Evolutionary conservation across 64 coral and sea anemone genomes (phyloP).

Genomic region (Pocillopora verrucosa): DNA sequence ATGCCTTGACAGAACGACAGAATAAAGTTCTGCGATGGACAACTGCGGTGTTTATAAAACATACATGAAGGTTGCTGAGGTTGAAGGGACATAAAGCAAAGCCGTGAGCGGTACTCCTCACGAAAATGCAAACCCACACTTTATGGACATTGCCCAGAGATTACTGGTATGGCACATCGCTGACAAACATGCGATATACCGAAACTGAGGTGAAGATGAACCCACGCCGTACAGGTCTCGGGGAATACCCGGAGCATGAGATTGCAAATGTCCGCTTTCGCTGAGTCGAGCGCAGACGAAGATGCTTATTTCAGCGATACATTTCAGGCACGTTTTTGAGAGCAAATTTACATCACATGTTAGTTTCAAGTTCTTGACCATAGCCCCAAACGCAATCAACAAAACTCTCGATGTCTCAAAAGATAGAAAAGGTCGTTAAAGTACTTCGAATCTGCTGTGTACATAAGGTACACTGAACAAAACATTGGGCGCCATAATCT

Average conservation of each 20-base stretch:
- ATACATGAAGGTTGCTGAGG: constrained; percentile 52
- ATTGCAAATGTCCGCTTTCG: constrained; percentile 23
- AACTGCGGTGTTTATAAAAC: constrained; percentile 83
- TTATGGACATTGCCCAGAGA: constrained; percentile 54
- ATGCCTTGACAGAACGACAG: constrained; percentile 32
- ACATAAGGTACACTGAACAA: constrained; percentile 81
- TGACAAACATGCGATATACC: background rate
- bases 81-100: constrained; percentile 28
- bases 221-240: background rate
- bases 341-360: constrained; percentile 37
- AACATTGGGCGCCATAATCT: constrained; percentile 92
- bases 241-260: constrained; percentile 78
- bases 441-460: constrained; percentile 65
- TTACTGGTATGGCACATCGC: constrained; percentile 10
- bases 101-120: constrained; percentile 28
- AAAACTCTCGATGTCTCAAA: background rate
- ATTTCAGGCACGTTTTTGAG: constrained; percentile 31
- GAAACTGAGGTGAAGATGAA: background rate
- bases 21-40: constrained; percentile 23
- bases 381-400: background rate
- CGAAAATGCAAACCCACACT: constrained; percentile 54
- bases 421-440: constrained; percentile 59
- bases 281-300: background rate
- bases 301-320: constrained; percentile 72
- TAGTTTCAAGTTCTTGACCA: constrained; percentile 13